Percentiles rank a stretch among this genome's conserved stretches.
These are phyloP conservation scores for Bombus consobrinus DNA, from an alignment of 1,140 invertebrate species.

Conservation along the genomic window DNA sequence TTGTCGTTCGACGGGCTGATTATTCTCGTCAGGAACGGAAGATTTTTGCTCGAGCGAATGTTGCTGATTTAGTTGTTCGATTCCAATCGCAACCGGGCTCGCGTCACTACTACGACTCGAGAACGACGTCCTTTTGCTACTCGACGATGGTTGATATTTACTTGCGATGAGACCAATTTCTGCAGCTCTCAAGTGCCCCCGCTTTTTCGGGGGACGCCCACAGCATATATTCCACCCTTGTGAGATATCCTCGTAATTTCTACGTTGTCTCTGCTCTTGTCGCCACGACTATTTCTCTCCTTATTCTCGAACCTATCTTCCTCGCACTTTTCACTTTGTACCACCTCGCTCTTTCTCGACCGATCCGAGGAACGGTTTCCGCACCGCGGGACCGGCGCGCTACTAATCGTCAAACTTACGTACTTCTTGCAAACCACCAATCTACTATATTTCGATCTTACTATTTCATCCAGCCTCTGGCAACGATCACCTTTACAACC, in stretches of 20 bases:
- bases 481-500: conserved; percentile 1
- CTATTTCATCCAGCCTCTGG: conserved; percentile 9
- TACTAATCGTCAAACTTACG: conserved; percentile 43
- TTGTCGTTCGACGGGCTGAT: conserved; percentile 32
- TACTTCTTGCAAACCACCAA: conserved; percentile 29
- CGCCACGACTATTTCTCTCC: conserved; percentile 42
- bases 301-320: conserved; percentile 23
- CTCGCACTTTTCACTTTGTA: conserved; percentile 12
- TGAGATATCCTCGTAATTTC: conserved; percentile 52
- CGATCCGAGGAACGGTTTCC: conserved; percentile 52
- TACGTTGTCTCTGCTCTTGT: conserved; percentile 33
- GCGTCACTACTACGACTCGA: conserved; percentile 68
- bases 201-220: conserved; percentile 74
- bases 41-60: conserved; percentile 25
- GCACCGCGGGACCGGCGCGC: conserved; percentile 49
- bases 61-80: conserved; percentile 42
- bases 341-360: conserved; percentile 20
- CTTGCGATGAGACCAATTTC: conserved; percentile 79
- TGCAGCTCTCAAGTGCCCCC: conserved; percentile 74
- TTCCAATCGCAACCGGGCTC: conserved; percentile 54
- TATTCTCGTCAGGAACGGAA: conserved; percentile 27
- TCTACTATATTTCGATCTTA: conserved; percentile 21
- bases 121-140: conserved; percentile 76
- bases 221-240: conserved; percentile 72
- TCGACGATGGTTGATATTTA: conserved; percentile 76